phyloP scores from a whole-genome alignment of 2,113 vertebrate species.

The Picathartes gymnocephalus region DNA sequence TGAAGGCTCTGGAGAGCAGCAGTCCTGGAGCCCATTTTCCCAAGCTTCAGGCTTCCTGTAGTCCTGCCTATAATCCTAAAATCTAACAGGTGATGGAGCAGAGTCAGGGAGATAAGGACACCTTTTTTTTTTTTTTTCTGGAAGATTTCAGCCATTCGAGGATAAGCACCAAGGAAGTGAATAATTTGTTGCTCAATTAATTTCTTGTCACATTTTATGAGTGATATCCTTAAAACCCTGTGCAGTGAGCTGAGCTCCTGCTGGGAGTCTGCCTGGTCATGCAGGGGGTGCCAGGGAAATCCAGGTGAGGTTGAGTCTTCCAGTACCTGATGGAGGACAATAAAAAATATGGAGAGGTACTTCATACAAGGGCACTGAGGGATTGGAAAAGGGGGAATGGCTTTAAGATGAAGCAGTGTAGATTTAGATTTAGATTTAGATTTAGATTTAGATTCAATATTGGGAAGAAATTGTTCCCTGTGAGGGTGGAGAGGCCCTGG shows the following conservation, averaged over 20 bases:
- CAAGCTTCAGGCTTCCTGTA: background rate
- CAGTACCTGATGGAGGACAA: background rate
- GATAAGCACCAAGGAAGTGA: background rate
- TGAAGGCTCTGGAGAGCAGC: background rate
- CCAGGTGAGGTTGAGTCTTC: background rate
- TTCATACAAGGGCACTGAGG: background rate
- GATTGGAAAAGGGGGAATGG: background rate
- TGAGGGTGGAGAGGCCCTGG: fast-evolving
- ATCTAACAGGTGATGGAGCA: background rate
- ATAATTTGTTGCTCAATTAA: background rate
- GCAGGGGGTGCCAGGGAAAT: background rate
- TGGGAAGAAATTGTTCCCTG: background rate
- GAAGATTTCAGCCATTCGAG: background rate
- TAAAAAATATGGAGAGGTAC: background rate
- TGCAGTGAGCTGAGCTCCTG: fast-evolving
- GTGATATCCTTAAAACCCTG: background rate
- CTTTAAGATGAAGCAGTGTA: background rate
- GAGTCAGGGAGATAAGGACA: background rate
- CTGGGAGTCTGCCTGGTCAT: background rate
- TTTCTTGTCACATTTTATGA: background rate
- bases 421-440: background rate
- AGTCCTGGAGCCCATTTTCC: background rate
- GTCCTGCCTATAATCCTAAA: background rate
- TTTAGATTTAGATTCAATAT: background rate
- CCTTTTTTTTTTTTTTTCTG: background rate